Base-by-base conservation (phyloP, 2,888 invertebrate genomes). In the Oeneis ivallda region DNA sequence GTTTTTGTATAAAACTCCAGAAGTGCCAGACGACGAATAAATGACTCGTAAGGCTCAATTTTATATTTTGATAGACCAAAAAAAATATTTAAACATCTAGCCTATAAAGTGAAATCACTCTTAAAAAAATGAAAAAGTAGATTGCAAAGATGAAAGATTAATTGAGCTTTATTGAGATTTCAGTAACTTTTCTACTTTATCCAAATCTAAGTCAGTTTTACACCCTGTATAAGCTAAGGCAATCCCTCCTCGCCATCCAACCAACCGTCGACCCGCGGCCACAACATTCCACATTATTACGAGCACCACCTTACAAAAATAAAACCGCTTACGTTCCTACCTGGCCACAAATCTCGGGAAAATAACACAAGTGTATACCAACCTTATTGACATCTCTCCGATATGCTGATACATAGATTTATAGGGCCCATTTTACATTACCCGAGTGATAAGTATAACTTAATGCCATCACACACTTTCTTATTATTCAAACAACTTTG, bases 261-360 rank as follows among this genome's bases (percentile, higher is more conserved):
- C 78, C 79, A 79, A 79, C 81, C 79, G 80, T 76, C 74, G 77
- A 64, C 65, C 68, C 76, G 74, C 76, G 78, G 77, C 79, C 83
- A 75, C 83, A 81, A 78, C 89, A 90, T 91, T 90, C 90, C 89
- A 84, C 81, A 85, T 86, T 86, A 86, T 81, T 79, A 79, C 84
- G 76, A 82, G 82, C 83, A 84, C 80, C 83, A 84, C 82, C 82
- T 85, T 86, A 86, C 88, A 89, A 67, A 56, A 89, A 89, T 89
- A 89, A 84, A 84, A 83, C 79, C 81, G 78, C 82, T 83, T 85
- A 87, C 85, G 79, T 75, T 71, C 79, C 78, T 87, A 87, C 87
- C 87, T 87, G 87, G 79, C 79, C 79, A 82, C 81, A 79, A 82
- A 80, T 80, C 74, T 71, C 73, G 75, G 78, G 82, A 72, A 75